Base-by-base conservation (phyloP, 2,888 invertebrate species). In the Aporophyla nigra region DNA sequence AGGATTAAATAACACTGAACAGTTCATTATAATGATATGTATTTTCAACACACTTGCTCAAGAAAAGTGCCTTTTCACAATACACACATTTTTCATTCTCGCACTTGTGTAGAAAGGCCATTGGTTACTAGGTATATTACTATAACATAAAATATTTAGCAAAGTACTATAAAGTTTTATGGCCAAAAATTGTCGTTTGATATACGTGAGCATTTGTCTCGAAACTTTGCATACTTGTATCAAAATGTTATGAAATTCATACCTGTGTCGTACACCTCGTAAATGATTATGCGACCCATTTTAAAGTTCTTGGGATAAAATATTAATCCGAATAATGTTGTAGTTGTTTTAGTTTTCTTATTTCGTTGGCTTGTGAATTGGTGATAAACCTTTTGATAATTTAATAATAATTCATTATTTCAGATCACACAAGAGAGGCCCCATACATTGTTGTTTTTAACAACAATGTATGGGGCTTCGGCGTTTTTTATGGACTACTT, bases 261-360 rank as follows among this genome's bases (percentile, higher is more conserved):
- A 73, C 73, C 73, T 58, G 72, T 58, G n/a, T 72, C 56, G 33
- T 24, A 71, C 12, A 53, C 67, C 9, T 43, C 51, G 53, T 67
- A 73, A 40, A 73, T 58, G 0, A 73, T 24, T n/a, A 33, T 58
- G 40, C 73, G 58, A 58, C 58, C 24, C 16, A 43, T 27, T 9
- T 1, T 12, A 43, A 0, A 27, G 10, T 72, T 72, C 46, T 72
- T 72, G 24, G 74, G 58, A 40, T 73, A 51, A 74, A 59, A 59
- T 12, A 74, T 7, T 40, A 58, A 58, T 58, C 74, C 73, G 19
- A 24, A 49, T 10, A 58, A 40, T 62, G 40, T 74, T 12, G 74
- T 59, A 27, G 33, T 54, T 5, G 43, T 71, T 53, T 9, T 24
- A 16, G 6, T 16, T 24, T 24, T 49, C 21, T 21, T 16, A 51